A percentile compares a stretch with the other conserved stretches of the same genome.
Evolutionary conservation across 2,888 invertebrate genomes (phyloP).

Genomic region (Orthosia gothica): DNA sequence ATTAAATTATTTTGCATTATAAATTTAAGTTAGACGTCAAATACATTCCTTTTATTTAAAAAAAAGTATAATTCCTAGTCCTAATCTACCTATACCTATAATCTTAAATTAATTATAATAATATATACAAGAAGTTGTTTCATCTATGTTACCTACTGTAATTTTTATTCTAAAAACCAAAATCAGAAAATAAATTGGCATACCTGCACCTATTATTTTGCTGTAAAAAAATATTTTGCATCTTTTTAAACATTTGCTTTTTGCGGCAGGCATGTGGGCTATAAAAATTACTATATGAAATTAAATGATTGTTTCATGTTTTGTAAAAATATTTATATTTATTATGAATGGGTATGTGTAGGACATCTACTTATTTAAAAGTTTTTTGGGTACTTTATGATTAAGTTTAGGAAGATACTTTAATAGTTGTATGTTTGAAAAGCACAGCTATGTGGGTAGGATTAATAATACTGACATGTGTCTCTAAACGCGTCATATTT

Average conservation of each 20-base stretch:
- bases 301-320: too few relatives aligned
- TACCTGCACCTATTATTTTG: too few relatives aligned
- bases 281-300: not conserved
- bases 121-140: too few relatives aligned
- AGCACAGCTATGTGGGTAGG: slow-evolving; percentile 16
- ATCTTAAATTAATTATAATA: too few relatives aligned
- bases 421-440: slow-evolving; percentile 28
- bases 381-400: slow-evolving; percentile 1
- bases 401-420: not conserved
- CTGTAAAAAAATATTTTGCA: not conserved
- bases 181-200: not conserved
- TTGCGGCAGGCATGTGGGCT: not conserved
- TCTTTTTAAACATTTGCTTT: slow-evolving; percentile 11
- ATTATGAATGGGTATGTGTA: not conserved
- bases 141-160: too few relatives aligned
- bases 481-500: slow-evolving; percentile 37
- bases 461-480: slow-evolving; percentile 36
- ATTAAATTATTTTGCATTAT: too few relatives aligned
- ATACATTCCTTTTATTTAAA: too few relatives aligned
- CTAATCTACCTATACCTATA: too few relatives aligned
- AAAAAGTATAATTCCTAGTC: too few relatives aligned
- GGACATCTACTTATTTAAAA: not conserved
- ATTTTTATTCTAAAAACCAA: too few relatives aligned
- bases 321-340: not conserved
- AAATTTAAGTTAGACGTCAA: too few relatives aligned